phyloP scores from a whole-genome alignment of 1,140 invertebrate genomes.

The Euura lappo region DNA sequence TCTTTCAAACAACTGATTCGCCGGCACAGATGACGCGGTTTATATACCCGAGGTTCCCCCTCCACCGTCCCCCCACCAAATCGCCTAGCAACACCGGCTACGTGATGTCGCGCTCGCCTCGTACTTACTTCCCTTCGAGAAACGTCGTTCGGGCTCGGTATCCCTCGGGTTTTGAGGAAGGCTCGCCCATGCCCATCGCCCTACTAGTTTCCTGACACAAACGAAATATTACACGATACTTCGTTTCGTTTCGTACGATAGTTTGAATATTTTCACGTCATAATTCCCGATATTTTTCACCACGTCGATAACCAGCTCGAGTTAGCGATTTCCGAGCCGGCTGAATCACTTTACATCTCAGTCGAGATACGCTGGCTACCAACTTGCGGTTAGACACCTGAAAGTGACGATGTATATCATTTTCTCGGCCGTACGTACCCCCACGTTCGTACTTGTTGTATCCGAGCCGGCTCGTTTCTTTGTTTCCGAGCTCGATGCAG shows the following conservation, averaged over 20 bases:
- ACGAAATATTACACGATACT: not conserved
- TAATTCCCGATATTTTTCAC: not conserved
- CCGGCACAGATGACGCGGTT: slow-evolving; percentile 47
- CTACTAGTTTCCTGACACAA: slow-evolving; percentile 15
- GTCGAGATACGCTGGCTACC: not conserved
- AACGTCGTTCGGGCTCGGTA: slow-evolving; percentile 24
- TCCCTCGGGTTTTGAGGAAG: slow-evolving; percentile 17
- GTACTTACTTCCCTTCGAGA: slow-evolving; percentile 26
- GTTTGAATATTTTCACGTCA: not conserved
- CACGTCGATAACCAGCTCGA: not conserved
- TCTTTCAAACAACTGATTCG: slow-evolving; percentile 44
- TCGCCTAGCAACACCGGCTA: slow-evolving; percentile 58
- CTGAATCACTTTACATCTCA: not conserved
- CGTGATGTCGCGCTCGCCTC: slow-evolving; percentile 47
- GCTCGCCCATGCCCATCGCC: slow-evolving; percentile 15
- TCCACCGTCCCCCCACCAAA: slow-evolving; percentile 29
- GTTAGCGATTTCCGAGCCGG: not conserved
- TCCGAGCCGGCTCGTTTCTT: not conserved
- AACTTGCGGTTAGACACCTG: not conserved
- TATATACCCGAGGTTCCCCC: slow-evolving; percentile 40
- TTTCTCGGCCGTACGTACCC: not conserved
- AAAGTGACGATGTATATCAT: slow-evolving; percentile 4
- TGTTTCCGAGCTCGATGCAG: not conserved
- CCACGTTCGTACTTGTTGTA: not conserved
- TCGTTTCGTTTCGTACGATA: not conserved